Conservation (phyloP, 2,888 invertebrate genomes). For the Chrysodeixis includens region DNA sequence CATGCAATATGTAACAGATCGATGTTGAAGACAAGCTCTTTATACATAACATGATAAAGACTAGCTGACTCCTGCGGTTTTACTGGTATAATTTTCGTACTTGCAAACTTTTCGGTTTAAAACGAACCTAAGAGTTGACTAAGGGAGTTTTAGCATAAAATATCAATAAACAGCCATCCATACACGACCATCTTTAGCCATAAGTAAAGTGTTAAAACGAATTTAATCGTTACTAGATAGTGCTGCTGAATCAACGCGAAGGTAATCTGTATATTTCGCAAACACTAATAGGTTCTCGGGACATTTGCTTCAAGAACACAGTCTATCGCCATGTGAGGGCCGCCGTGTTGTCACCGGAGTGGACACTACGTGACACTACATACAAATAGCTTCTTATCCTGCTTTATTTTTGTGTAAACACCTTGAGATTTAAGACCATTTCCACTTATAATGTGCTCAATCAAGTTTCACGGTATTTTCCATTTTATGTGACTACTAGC, state of each 20-base stretch:
- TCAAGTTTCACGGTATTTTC: constrained; percentile 40
- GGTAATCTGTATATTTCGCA: constrained; percentile 69
- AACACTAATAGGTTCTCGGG: constrained; percentile 67
- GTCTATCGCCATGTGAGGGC: constrained; percentile 69
- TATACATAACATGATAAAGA: background rate
- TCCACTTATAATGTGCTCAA: constrained; percentile 52
- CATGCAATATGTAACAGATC: constrained; percentile 32
- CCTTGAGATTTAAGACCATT: constrained; percentile 73
- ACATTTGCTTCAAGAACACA: constrained; percentile 74
- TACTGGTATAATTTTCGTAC: background rate
- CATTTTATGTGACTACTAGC: constrained; percentile 6
- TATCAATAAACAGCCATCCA: no score
- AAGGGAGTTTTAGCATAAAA: no score
- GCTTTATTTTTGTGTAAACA: constrained; percentile 68
- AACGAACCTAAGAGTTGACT: no score
- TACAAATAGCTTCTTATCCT: constrained; percentile 73
- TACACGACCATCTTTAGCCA: no score
- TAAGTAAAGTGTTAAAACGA: no score
- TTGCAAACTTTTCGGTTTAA: no score
- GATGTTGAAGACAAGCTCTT: constrained; percentile 7
- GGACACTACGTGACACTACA: constrained; percentile 75
- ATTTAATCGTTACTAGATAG: background rate
- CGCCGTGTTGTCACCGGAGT: constrained; percentile 73
- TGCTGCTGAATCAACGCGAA: constrained; percentile 38
- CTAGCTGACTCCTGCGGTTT: background rate